A percentile compares a stretch with the other conserved stretches of the same genome.
Conservation (phyloP, 2,113 vertebrate genomes). For the Aegotheles bennettii region DNA sequence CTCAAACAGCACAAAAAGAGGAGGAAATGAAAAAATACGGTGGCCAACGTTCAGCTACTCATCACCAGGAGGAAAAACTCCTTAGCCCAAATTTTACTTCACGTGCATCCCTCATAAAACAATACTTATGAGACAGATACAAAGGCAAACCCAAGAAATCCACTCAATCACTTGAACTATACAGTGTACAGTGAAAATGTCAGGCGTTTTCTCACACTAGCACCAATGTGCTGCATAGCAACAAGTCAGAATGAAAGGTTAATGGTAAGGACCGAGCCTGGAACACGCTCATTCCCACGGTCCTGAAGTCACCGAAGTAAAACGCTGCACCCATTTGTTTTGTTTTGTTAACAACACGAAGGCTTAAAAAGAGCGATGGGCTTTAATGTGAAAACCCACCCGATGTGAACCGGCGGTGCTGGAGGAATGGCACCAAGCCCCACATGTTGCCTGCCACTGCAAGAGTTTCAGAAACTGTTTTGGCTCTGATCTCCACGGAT, state of each 20-base stretch:
- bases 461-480: not conserved
- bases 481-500: not conserved
- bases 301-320: slow-evolving; percentile 26
- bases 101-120: not conserved
- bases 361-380: not conserved
- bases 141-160: not conserved
- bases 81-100: not conserved
- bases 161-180: not conserved
- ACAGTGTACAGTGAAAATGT: not conserved
- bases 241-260: slow-evolving; percentile 58
- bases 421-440: not conserved
- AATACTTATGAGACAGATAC: not conserved
- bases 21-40: not conserved
- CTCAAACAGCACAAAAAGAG: not conserved
- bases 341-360: not conserved
- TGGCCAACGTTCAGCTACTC: not conserved
- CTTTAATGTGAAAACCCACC: not conserved
- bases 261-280: not conserved
- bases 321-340: not conserved
- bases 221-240: slow-evolving; percentile 33
- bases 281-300: slow-evolving; percentile 38
- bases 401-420: not conserved
- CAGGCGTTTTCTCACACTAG: slow-evolving; percentile 28
- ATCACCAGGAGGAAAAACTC: not conserved
- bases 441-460: not conserved